phyloP scores from a whole-genome alignment of 2,888 invertebrate genomes.

The Plagodis dolabraria region DNA sequence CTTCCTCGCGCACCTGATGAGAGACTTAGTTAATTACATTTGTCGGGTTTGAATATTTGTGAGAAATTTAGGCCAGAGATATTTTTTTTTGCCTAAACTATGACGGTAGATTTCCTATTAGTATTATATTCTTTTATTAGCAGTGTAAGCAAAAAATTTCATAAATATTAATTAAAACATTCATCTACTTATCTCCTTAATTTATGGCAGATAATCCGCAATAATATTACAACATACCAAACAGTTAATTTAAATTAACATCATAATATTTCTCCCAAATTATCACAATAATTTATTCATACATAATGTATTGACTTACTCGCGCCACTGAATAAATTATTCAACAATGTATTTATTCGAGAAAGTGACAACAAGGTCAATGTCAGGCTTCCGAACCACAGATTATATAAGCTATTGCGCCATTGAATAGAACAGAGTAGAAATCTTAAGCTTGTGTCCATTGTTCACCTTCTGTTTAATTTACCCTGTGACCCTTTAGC shows the following conservation, averaged over 20 bases:
- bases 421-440: constrained; percentile 13
- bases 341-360: constrained; percentile 30
- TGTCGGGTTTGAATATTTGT: too few species aligned
- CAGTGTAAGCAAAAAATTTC: too few species aligned
- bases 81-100: too few species aligned
- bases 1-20: too few species aligned
- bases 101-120: too few species aligned
- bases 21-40: too few species aligned
- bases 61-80: too few species aligned
- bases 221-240: neutral
- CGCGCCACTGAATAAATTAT: constrained; percentile 6
- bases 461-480: constrained; percentile 12
- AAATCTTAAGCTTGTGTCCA: constrained; percentile 14
- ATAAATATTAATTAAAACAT: too few species aligned
- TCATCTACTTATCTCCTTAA: neutral
- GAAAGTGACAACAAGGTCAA: constrained; percentile 52
- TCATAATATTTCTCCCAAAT: neutral
- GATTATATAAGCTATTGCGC: constrained; percentile 39
- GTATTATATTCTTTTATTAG: too few species aligned
- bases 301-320: neutral
- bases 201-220: constrained; percentile 4
- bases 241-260: constrained; percentile 2
- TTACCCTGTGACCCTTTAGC: constrained; percentile 20
- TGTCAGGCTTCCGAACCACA: constrained; percentile 40
- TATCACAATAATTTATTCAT: neutral